Evolutionary conservation across 2,797 vertebrate species (phyloP), one percentile per base, ranked within the genome.

Genomic region (Hydrocynus forskahlii): DNA sequence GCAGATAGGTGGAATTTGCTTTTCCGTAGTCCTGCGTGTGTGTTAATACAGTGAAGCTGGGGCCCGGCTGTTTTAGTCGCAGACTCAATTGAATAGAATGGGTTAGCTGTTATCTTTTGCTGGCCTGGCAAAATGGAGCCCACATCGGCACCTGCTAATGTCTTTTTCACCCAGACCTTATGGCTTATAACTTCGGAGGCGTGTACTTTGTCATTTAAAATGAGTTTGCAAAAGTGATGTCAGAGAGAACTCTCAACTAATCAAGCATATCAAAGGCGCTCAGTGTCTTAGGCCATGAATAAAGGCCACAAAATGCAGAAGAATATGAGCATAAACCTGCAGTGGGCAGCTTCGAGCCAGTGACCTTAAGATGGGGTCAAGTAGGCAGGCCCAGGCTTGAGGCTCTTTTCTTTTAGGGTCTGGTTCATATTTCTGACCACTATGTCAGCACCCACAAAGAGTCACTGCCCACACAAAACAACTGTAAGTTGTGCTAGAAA

Each of bases 11-110:
- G 67, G 81, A 72, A 70, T 77, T 68, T 23, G 43, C 70, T 84
- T 54, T 83, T 66, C 66, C 52, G 40, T 67, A 29, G 45, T 63
- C 35, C 19, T 16, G 67, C 80, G 75, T 38, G 68, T 68, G 80
- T 57, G 54, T 75, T 72, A 80, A 84, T 83, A 82, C 78, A 82
- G 59, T 73, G 85, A 86, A 89, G 87, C 70, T 43, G 23, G 17
- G 38, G 52, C 52, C 7, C 6, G 45, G n/a, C 14, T 29, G 52
- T 84, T 69, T 75, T 35, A 35, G 72, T 43, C 59, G 17, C 77
- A 69, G 63, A 48, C 63, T 35, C 63, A 68, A 54, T 78, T 59
- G 80, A 75, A 68, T 80, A 54, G 54, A 72, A 40, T 1, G n/a
- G 19, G 29, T 60, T 59, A 40, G 14, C 14, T 52, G 72, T 83